A percentile compares a stretch with the other conserved stretches of the same genome.
These are phyloP conservation scores for Clupea harengus DNA, from an alignment of 2,113 vertebrate species.

Conservation along the genomic window DNA sequence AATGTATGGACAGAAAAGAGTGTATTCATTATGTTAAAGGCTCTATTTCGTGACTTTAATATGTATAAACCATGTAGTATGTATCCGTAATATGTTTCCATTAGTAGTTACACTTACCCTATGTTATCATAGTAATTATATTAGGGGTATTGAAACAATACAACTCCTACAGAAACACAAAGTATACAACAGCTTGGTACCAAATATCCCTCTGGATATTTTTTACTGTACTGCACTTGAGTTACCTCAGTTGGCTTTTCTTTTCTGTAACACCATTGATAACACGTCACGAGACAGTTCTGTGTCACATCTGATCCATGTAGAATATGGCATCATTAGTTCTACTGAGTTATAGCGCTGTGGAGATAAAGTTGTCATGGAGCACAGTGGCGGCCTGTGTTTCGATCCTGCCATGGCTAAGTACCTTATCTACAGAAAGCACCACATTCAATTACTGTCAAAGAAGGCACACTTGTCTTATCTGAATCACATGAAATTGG, in stretches of 20 bases:
- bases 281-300: background rate
- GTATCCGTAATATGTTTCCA: too few relatives aligned
- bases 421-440: slow-evolving; percentile 30
- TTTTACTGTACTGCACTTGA: background rate
- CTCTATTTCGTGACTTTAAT: too few relatives aligned
- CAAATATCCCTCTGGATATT: too few relatives aligned
- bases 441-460: slow-evolving; percentile 32
- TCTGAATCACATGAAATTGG: slow-evolving; percentile 17
- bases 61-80: too few relatives aligned
- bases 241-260: background rate
- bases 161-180: too few relatives aligned
- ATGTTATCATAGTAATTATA: too few relatives aligned
- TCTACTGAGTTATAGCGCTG: background rate
- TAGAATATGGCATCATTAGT: slow-evolving; percentile 34
- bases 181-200: too few relatives aligned
- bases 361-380: slow-evolving; percentile 14
- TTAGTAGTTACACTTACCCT: too few relatives aligned
- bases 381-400: slow-evolving; percentile 2
- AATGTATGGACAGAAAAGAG: too few relatives aligned
- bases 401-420: slow-evolving; percentile 9
- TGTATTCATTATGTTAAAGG: too few relatives aligned
- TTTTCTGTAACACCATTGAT: background rate
- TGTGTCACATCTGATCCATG: slow-evolving; percentile 25
- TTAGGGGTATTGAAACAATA: too few relatives aligned
- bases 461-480: slow-evolving; percentile 18